Base-by-base conservation (phyloP, 2,113 vertebrate species). In the Neopipo cinnamomea region DNA sequence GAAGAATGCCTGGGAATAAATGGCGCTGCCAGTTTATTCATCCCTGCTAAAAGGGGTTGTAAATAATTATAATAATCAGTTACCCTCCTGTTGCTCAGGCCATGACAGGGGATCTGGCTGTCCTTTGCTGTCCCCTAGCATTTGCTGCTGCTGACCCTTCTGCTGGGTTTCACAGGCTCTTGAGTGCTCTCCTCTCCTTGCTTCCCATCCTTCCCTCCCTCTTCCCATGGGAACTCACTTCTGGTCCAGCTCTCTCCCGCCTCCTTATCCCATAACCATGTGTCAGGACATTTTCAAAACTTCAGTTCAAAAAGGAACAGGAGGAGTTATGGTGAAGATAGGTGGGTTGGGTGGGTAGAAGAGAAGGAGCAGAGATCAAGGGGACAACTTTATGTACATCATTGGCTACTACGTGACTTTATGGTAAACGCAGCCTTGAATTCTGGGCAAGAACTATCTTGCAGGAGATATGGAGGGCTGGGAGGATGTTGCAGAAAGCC, bases 1-100 rank as follows among this genome's bases (percentile, higher is more conserved):
- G 91, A 91, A 92, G 92, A 96, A 96, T 53, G 86, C 62, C 81
- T 59, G 53, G 88, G 85, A 92, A 92, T 77, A 95, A 89, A 71
- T 27, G 70, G 91, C 58, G 21, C 62, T 33, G 76, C 73, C 9
- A 12, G 61, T 67, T 67, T 80, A 71, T 66, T 72, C 49, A 59
- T 81, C 80, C 65, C 3, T 11, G 68, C 35, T 91, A 79, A 89
- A 94, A 94, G 70, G 47, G 71, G n/a, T 68, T 85, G 66, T 30
- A 72, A 92, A 85, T 85, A 93, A 93, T 93, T 92, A 23, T 52
- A 84, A 93, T 82, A 92, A 92, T 87, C 88, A 92, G 90, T 67
- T 72, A 27, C 37, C 82, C 14, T 91, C 65, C 49, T 91, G 61
- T 58, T 75, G 86, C 61, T 94, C 76, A 56, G 44, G 37, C 80